Evolutionary conservation across 2,888 invertebrate species (phyloP).

Genomic region (Acleris emargana): DNA sequence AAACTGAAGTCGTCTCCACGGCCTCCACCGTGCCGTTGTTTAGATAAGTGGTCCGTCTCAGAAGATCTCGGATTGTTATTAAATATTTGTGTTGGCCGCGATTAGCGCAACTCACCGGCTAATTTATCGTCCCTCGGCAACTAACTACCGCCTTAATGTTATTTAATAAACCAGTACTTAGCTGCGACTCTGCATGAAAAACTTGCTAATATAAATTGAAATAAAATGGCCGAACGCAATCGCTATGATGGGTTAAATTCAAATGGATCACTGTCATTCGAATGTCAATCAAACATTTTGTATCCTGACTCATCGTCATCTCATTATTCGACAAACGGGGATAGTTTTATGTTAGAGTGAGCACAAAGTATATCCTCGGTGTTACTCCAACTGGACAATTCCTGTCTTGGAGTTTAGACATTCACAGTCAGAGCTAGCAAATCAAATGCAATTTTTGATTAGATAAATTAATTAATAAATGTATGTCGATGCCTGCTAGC

Average conservation of each 20-base stretch:
- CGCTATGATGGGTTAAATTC: not conserved
- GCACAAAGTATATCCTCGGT: too few relatives aligned
- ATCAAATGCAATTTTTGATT: too few relatives aligned
- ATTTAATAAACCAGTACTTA: slow-evolving; percentile 32
- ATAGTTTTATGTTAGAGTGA: too few relatives aligned
- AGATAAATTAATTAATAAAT: too few relatives aligned
- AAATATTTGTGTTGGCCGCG: slow-evolving; percentile 83
- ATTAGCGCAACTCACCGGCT: slow-evolving; percentile 79
- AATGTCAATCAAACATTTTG: too few relatives aligned
- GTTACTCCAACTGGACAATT: too few relatives aligned
- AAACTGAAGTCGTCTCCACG: slow-evolving; percentile 48
- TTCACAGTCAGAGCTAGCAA: too few relatives aligned
- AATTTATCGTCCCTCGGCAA: slow-evolving; percentile 66
- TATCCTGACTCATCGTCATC: too few relatives aligned
- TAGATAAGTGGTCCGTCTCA: slow-evolving; percentile 80
- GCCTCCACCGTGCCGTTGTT: slow-evolving; percentile 54
- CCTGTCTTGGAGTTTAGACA: too few relatives aligned
- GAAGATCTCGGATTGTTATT: slow-evolving; percentile 81
- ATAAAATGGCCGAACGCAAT: slow-evolving; percentile 4
- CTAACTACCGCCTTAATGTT: slow-evolving; percentile 38
- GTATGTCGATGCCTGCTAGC: too few relatives aligned
- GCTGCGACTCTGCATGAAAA: slow-evolving; percentile 10
- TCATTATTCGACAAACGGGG: too few relatives aligned
- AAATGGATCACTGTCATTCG: not conserved
- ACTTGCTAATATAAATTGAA: slow-evolving; percentile 19